phyloP scores from a whole-genome alignment of 2,888 invertebrate species.

The Stramonita haemastoma region DNA sequence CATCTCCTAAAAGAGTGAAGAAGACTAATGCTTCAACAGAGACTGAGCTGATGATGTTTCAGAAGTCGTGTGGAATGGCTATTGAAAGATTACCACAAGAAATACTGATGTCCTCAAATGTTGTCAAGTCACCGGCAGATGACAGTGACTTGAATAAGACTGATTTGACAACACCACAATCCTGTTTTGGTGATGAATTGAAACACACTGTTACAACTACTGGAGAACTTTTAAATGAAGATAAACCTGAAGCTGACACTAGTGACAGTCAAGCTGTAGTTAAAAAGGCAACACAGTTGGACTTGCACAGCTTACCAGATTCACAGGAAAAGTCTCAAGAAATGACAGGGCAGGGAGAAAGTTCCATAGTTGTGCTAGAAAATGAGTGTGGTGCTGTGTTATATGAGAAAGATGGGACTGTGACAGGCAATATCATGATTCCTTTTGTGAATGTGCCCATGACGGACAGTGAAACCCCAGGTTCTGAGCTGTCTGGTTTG shows the following conservation, averaged over 20 bases:
- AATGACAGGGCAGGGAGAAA: not conserved
- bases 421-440: slow-evolving; percentile 12
- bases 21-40: slow-evolving; percentile 46
- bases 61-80: slow-evolving; percentile 35
- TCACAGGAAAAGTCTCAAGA: not conserved
- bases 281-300: slow-evolving; percentile 23
- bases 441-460: slow-evolving; percentile 21
- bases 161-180: not conserved
- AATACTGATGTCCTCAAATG: not conserved
- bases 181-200: not conserved
- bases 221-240: not conserved
- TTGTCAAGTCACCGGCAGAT: not conserved
- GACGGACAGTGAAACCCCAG: not conserved
- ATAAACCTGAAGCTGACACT: not conserved
- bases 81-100: slow-evolving; percentile 9
- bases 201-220: not conserved
- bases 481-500: not conserved
- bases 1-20: slow-evolving; percentile 40
- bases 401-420: slow-evolving; percentile 16
- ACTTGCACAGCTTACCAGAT: slow-evolving; percentile 16
- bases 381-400: slow-evolving; percentile 18
- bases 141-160: not conserved
- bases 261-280: not conserved
- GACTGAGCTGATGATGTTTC: slow-evolving; percentile 47
- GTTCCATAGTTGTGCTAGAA: slow-evolving; percentile 7